A percentile compares a stretch with the other conserved stretches of the same genome.
Evolutionary conservation across 2,113 vertebrate genomes (phyloP).

Genomic region (Halcyon malimbica): DNA sequence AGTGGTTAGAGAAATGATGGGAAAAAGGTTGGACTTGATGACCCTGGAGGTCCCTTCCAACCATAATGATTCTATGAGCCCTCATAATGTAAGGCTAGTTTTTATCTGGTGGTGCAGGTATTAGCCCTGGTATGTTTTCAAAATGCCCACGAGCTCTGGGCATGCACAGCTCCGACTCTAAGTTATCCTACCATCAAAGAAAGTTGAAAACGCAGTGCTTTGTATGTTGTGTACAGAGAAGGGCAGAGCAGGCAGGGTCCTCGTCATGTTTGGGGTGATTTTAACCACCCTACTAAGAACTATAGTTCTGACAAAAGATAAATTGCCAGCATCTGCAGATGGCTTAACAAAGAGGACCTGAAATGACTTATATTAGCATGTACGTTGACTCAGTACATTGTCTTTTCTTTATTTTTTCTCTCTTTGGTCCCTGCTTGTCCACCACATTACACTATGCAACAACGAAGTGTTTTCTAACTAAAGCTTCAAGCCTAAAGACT

Average conservation of each 20-base stretch:
- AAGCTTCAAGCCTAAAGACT: not conserved
- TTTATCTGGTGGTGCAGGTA: not conserved
- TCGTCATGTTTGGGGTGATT: not conserved
- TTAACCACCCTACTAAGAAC: not conserved
- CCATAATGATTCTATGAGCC: too few relatives aligned
- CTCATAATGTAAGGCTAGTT: not conserved
- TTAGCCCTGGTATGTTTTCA: not conserved
- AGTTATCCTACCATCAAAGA: not conserved
- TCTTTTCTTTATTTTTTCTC: not conserved
- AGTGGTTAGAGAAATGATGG: too few relatives aligned
- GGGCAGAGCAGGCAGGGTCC: not conserved
- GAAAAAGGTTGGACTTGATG: too few relatives aligned
- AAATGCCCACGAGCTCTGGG: not conserved
- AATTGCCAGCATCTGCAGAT: not conserved
- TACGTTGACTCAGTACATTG: not conserved
- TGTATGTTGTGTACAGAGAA: not conserved
- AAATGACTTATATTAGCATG: not conserved
- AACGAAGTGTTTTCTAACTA: slow-evolving; percentile 21
- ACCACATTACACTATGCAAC: not conserved
- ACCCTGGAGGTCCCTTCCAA: too few relatives aligned
- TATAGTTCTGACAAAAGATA: not conserved
- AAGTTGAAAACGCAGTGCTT: not conserved
- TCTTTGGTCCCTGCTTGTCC: not conserved
- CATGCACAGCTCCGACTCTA: not conserved
- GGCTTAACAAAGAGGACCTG: not conserved